Percentiles rank a stretch among this genome's conserved stretches.
phyloP scores from a whole-genome alignment of 35 echinoderm and acorn worm species.

The Ptychodera flava region DNA sequence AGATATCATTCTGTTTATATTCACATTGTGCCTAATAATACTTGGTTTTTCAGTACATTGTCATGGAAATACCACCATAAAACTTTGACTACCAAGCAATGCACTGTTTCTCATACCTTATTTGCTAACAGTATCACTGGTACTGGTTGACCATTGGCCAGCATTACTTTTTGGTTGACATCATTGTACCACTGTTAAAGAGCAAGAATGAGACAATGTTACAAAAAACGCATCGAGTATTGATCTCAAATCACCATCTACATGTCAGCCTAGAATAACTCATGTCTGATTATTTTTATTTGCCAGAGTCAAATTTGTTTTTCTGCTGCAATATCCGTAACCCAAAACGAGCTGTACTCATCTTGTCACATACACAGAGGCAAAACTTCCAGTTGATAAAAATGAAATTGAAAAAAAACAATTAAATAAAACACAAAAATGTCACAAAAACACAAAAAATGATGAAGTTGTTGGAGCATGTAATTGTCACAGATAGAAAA shows the following conservation, averaged over 20 bases:
- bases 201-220: background rate
- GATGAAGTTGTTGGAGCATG: background rate
- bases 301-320: no score
- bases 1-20: no score
- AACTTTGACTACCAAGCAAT: no score
- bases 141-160: slow-evolving; percentile 96
- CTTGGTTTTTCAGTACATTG: no score
- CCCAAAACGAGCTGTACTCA: no score
- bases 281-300: no score
- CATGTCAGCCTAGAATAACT: no score
- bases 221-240: background rate
- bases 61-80: no score
- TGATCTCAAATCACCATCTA: background rate
- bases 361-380: background rate
- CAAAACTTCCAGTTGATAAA: background rate
- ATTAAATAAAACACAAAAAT: background rate
- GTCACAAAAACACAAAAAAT: background rate
- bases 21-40: no score
- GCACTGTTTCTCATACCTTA: no score
- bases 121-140: slow-evolving; percentile 88
- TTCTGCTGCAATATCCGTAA: no score
- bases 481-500: background rate
- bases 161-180: slow-evolving; percentile 97
- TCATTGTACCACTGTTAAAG: slow-evolving; percentile 77
- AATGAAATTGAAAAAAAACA: background rate